Evolutionary conservation across 2,797 vertebrate species (phyloP), one percentile per base, ranked within the genome.

Genomic region (Brachyrhaphis roseni): DNA sequence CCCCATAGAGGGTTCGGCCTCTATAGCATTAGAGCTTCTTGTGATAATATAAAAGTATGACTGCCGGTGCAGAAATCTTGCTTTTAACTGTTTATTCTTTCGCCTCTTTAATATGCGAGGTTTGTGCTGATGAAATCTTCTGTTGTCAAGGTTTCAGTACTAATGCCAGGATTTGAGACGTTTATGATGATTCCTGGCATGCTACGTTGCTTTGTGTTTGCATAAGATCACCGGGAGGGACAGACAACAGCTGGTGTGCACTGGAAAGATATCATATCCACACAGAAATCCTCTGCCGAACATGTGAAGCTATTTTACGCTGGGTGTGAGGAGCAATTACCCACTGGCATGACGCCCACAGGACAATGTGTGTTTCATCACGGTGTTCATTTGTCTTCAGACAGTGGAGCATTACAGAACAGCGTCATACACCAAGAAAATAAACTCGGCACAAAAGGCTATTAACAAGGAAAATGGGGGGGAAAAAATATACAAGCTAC

Each of bases 271-370:
- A 86, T 5, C 10, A 47, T 68, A 47, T 74, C 66, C 70, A 47
- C 71, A 84, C 66, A 78, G 64, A 72, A 70, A 68, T 34, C 53
- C 53, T 23, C 39, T 8, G 53, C 64, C 1, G 0, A 20, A 81
- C 79, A 51, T 71, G 47, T 4, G 75, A 18, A 77, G 49, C 15
- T 84, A 39, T 88, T 90, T 85, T 72, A 84, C 85, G 76, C 55
- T 57, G 39, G 43, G 36, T 78, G 20, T 81, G 77, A 88, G 85
- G 88, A 89, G 75, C 78, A 89, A 86, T 90, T 76, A 86, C n/a
- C 23, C 28, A n/a, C 23, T 70, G 80, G 72, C 80, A 86, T 74
- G 62, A 76, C 53, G 75, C 83, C 81, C 59, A 16, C 46, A 72
- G 80, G 51, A 53, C 74, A 31, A 51, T 62, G 41, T 75, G 64